Conservation (phyloP, 2,888 invertebrate species). For the Dicranocentrus wangi region DNA sequence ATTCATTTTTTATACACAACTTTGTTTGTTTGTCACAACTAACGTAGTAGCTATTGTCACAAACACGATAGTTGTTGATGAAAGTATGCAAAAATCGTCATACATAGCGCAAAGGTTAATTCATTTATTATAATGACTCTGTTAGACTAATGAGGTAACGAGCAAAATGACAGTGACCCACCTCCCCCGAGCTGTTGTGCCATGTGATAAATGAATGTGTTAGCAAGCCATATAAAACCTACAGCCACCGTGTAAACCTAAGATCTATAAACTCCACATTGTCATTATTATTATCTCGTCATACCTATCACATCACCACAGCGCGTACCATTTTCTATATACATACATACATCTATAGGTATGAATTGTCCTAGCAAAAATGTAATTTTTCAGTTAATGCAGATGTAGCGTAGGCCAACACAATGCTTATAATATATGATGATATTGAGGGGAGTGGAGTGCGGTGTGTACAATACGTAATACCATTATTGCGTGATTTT, state of each 20-base stretch:
- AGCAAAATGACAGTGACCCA: slow-evolving; percentile 59
- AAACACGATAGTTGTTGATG: no score
- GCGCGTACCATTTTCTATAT: no score
- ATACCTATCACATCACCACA: no score
- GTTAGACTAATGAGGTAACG: slow-evolving; percentile 37
- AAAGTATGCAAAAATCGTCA: slow-evolving; percentile 11
- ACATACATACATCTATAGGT: not conserved
- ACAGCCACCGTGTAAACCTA: slow-evolving; percentile 16
- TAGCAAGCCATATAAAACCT: slow-evolving; percentile 14
- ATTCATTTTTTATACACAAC: no score
- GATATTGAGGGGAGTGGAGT: no score
- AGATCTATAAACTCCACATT: slow-evolving; percentile 5
- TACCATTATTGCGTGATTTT: no score
- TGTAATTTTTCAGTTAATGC: not conserved
- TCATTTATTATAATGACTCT: slow-evolving; percentile 15
- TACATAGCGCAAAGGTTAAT: slow-evolving; percentile 21
- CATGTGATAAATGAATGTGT: slow-evolving; percentile 39
- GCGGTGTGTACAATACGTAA: not conserved
- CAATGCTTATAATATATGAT: not conserved
- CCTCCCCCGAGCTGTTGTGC: slow-evolving; percentile 21
- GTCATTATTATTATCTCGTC: no score
- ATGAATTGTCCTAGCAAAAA: no score
- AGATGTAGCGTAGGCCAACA: not conserved
- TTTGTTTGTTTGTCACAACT: no score
- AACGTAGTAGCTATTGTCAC: no score